Conservation (phyloP, 2,797 vertebrate species). For the Chromobotia macracanthus region DNA sequence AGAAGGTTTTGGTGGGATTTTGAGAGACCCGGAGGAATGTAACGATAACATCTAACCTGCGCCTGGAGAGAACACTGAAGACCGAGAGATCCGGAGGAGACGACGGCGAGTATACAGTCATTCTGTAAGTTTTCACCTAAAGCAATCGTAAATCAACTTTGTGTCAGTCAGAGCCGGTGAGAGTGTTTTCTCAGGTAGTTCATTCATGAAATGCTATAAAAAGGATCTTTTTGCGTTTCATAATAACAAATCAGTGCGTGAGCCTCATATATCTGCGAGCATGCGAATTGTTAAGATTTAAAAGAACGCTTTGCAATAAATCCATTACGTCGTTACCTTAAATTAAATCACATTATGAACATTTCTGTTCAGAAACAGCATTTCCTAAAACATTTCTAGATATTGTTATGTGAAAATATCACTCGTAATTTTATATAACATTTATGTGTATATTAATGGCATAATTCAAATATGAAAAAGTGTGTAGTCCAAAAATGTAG, state of each 20-base stretch:
- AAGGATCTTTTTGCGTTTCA: too few species aligned
- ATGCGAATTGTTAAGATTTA: not conserved
- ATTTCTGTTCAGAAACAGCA: not conserved
- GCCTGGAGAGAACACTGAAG: slow-evolving; percentile 13
- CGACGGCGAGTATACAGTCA: slow-evolving; percentile 23
- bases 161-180: not conserved
- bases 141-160: not conserved
- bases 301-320: not conserved
- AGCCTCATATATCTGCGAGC: not conserved
- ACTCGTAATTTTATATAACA: too few species aligned
- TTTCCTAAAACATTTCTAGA: too few species aligned
- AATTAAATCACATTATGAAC: too few species aligned
- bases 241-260: not conserved
- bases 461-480: too few species aligned
- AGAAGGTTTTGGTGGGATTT: slow-evolving; percentile 15
- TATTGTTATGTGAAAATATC: too few species aligned
- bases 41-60: slow-evolving; percentile 68
- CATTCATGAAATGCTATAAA: too few species aligned
- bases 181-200: not conserved
- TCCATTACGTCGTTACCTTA: not conserved
- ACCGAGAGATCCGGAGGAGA: slow-evolving; percentile 12
- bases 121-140: not conserved
- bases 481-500: not conserved
- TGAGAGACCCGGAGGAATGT: slow-evolving; percentile 68
- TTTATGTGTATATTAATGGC: too few species aligned